Base-by-base conservation (phyloP, 2,797 vertebrate species). In the Sorex maritimensis region DNA sequence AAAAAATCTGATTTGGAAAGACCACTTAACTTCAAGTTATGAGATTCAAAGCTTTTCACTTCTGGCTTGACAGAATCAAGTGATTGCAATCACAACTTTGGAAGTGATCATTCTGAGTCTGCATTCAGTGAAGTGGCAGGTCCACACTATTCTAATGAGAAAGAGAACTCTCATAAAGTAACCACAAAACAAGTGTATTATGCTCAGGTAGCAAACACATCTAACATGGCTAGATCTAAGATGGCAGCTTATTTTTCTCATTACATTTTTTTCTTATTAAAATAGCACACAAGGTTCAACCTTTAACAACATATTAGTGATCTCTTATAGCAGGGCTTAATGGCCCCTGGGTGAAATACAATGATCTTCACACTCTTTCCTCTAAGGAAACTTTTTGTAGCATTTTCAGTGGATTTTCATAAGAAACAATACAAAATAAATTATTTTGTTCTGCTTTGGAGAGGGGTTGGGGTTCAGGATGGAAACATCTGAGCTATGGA, bases 1-100 rank as follows among this genome's bases (percentile, higher is more conserved):
- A 44, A 92, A 92, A 95, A 84, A 28, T 86, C 80, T 80, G 23
- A 75, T 83, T 92, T 88, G 23, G 73, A 95, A 95, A 97, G 46
- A 96, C 69, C 71, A 84, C 41, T 95, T 81, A 86, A 94, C 93
- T 96, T 94, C 65, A 85, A 94, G 71, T 95, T 95, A 95, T 73
- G 21, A 83, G 61, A 72, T 84, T 91, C 67, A 90, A 73, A 83
- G 84, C n/a, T 92, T 95, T 97, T 97, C 81, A 96, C 68, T 95
- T 97, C 78, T 65, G 55, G 9, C 63, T 91, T 87, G 93, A 83
- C 68, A 95, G 46, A 6, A 58, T 93, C 21, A 87, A 91, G 6
- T 74, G 67, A 78, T 13, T 55, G 6, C 19, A 80, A 83, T 74
- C n/a, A 41, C 41, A 11, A 69, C 23, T 68, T 24, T 86, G 34